These are phyloP conservation scores for Melipona quadrifasciata DNA, from an alignment of 1,140 invertebrate species.

Conservation along the genomic window DNA sequence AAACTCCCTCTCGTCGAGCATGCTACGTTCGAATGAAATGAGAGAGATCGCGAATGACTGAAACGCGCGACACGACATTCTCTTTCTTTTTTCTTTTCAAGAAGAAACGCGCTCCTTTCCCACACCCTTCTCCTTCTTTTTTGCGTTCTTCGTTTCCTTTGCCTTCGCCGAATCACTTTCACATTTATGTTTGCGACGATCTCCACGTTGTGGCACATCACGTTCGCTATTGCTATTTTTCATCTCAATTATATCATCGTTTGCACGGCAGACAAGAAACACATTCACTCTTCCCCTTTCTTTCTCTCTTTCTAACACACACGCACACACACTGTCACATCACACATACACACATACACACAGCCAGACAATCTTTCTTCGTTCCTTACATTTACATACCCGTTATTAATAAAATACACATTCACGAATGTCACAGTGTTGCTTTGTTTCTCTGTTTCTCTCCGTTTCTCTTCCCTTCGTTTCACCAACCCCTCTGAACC, in stretches of 20 bases:
- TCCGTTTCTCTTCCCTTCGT: background rate
- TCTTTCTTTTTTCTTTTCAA: background rate
- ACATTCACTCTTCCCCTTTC: constrained; percentile 13
- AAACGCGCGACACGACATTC: constrained; percentile 47
- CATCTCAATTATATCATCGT: background rate
- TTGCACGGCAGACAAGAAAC: constrained; percentile 24
- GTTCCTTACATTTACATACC: constrained; percentile 58
- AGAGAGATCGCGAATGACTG: constrained; percentile 3
- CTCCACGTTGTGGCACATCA: constrained; percentile 43
- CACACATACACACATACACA: too few relatives aligned
- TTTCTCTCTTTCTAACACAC: background rate
- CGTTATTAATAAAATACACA: constrained; percentile 79
- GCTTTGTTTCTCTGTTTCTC: constrained; percentile 22
- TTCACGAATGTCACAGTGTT: constrained; percentile 75
- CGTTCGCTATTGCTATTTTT: constrained; percentile 31
- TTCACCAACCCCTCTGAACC: background rate
- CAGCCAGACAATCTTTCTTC: background rate
- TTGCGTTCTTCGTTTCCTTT: background rate
- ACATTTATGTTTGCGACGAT: constrained; percentile 18
- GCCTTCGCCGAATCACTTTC: constrained; percentile 11
- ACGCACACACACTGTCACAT: too few relatives aligned
- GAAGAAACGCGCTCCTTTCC: constrained; percentile 6
- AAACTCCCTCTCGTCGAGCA: constrained; percentile 29
- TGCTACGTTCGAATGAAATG: constrained; percentile 10
- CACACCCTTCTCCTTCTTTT: background rate